Conservation (phyloP, 2,888 invertebrate genomes). For the Pyrrhosoma nymphula region DNA sequence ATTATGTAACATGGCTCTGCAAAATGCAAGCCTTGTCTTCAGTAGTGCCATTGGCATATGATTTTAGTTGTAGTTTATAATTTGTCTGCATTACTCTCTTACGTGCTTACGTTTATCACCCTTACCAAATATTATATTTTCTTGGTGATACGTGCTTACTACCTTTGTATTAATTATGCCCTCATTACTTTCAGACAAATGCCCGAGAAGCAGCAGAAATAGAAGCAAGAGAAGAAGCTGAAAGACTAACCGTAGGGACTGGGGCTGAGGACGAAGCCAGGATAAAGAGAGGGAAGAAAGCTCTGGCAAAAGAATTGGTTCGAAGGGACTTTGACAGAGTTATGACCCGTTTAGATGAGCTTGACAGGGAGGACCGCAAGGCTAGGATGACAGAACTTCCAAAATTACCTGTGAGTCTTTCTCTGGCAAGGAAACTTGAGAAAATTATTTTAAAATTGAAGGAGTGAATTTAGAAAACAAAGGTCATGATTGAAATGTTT, state of each 20-base stretch:
- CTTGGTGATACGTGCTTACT: not conserved
- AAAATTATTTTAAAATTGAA: too few species aligned
- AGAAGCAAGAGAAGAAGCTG: not conserved
- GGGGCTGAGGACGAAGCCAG: not conserved
- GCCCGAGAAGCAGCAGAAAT: constrained; percentile 40
- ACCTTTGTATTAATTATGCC: not conserved
- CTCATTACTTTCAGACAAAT: constrained; percentile 25
- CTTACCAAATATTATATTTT: too few species aligned
- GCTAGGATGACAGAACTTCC: not conserved
- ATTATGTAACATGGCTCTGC: too few species aligned
- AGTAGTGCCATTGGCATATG: too few species aligned
- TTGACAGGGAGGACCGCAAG: constrained; percentile 1
- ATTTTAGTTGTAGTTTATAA: too few species aligned
- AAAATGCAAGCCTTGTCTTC: too few species aligned
- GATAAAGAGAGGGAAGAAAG: constrained; percentile 50
- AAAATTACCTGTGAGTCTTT: constrained; percentile 2
- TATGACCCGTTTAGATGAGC: constrained; percentile 6
- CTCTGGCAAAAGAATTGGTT: constrained; percentile 37
- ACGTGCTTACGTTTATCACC: too few species aligned
- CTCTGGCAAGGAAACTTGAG: not conserved
- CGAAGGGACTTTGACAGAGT: constrained; percentile 20
- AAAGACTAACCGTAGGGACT: not conserved
- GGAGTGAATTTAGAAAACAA: too few species aligned
- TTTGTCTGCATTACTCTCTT: too few species aligned
- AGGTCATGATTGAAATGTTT: too few species aligned